A percentile compares a stretch with the other conserved stretches of the same genome.
Conservation (phyloP, 2,113 vertebrate species). For the Jacana jacana region DNA sequence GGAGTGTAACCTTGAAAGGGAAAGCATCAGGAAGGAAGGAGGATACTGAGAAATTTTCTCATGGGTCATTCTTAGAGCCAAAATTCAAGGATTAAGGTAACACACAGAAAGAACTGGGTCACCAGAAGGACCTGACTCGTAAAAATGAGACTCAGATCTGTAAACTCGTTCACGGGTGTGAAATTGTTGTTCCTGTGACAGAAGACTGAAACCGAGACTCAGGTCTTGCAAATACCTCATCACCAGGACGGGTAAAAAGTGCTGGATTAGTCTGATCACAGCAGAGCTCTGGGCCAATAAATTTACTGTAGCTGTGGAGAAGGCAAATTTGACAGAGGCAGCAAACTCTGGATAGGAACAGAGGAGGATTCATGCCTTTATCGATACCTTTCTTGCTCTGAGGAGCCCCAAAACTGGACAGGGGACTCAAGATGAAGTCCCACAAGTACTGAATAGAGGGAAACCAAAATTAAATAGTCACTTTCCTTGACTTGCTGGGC, state of each 20-base stretch:
- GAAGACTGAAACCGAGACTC: neutral
- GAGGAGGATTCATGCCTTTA: neutral
- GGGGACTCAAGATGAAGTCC: neutral
- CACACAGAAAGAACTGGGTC: neutral
- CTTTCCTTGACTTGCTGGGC: neutral
- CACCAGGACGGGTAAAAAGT: neutral
- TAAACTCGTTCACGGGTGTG: rapidly evolving
- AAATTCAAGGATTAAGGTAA: neutral
- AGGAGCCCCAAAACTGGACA: neutral
- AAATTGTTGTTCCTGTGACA: neutral
- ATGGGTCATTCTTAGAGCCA: neutral
- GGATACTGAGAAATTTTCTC: neutral
- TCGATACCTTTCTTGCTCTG: neutral
- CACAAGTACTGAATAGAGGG: neutral
- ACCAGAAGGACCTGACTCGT: rapidly evolving
- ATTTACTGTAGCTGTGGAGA: neutral
- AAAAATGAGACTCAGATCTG: neutral
- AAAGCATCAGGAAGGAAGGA: neutral
- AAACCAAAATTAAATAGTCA: neutral
- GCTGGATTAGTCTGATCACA: neutral
- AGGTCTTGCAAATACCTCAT: neutral
- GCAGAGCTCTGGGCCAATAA: neutral
- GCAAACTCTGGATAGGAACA: neutral
- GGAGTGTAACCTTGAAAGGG: neutral
- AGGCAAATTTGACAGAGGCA: neutral